A percentile compares a stretch with the other conserved stretches of the same genome.
Evolutionary conservation across 2,797 vertebrate species (phyloP).

Genomic region (Tapirus indicus): DNA sequence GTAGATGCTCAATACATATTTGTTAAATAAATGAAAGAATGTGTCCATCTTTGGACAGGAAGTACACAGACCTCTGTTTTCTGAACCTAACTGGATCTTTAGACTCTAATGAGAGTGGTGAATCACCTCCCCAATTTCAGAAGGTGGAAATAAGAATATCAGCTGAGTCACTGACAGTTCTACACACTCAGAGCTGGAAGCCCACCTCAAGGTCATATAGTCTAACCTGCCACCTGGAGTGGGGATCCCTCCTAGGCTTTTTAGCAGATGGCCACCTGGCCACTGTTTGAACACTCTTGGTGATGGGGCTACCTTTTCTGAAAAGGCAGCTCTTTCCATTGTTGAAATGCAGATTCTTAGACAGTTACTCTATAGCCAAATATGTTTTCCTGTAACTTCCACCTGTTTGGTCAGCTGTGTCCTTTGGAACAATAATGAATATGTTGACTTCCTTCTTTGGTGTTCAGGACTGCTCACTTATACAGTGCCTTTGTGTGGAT

Average conservation of each 20-base stretch:
- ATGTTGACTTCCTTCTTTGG: background rate
- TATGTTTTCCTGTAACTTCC: background rate
- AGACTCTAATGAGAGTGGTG: background rate
- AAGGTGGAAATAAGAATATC: background rate
- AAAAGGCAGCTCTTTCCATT: background rate
- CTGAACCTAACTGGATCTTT: background rate
- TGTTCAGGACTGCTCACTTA: background rate
- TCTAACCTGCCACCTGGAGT: background rate
- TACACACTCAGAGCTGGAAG: background rate
- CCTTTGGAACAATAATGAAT: background rate
- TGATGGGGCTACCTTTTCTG: background rate
- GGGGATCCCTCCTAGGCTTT: background rate
- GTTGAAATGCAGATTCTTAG: background rate
- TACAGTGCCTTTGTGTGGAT: background rate
- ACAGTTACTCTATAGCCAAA: conserved; percentile 16
- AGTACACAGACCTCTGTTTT: background rate
- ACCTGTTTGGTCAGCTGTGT: background rate
- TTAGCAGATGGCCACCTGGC: background rate
- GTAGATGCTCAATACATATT: background rate
- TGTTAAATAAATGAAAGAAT: background rate
- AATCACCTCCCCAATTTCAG: conserved; percentile 41
- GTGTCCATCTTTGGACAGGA: background rate
- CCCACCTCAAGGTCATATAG: background rate
- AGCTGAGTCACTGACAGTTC: conserved; percentile 6
- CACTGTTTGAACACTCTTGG: background rate